phyloP scores from a whole-genome alignment of 23 tunicate genomes.

The Aplidium turbinatum region DNA sequence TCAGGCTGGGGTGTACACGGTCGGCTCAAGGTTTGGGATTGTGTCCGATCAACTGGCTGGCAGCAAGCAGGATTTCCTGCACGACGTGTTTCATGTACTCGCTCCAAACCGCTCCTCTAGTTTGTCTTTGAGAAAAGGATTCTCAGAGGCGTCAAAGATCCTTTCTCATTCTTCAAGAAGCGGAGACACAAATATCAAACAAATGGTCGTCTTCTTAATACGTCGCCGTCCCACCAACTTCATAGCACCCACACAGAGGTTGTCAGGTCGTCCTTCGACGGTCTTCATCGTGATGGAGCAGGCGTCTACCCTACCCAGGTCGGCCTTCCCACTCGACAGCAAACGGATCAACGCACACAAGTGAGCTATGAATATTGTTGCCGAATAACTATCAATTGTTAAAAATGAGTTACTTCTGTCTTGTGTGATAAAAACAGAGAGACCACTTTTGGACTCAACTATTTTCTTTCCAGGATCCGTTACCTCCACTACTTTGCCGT shows the following conservation, averaged over 20 bases:
- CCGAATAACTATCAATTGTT: no score
- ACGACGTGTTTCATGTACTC: background rate
- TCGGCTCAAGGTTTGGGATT: slow-evolving; percentile 7
- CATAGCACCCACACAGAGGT: slow-evolving; percentile 5
- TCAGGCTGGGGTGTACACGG: slow-evolving; percentile 16
- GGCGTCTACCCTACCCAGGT: slow-evolving; percentile 36
- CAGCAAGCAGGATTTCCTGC: slow-evolving; percentile 10
- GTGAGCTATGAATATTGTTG: no score
- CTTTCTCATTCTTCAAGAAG: slow-evolving; percentile 12
- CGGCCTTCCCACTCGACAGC: background rate
- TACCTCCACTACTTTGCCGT: slow-evolving; percentile 48
- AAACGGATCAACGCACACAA: slow-evolving; percentile 38
- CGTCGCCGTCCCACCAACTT: slow-evolving; percentile 4
- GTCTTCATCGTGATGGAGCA: slow-evolving; percentile 30
- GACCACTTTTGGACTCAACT: no score
- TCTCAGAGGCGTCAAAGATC: slow-evolving; percentile 13
- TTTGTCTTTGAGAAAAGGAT: slow-evolving; percentile 8
- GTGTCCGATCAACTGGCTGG: slow-evolving; percentile 26
- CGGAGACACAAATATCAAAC: slow-evolving; percentile 2
- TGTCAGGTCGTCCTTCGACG: slow-evolving; percentile 20
- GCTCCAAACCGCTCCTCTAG: slow-evolving; percentile 21
- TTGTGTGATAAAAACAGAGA: no score
- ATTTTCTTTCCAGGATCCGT: slow-evolving; percentile 20
- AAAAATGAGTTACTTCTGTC: no score
- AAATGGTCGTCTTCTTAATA: slow-evolving; percentile 47